Evolutionary conservation across 2,888 invertebrate genomes (phyloP).

Genomic region (Patella depressa): DNA sequence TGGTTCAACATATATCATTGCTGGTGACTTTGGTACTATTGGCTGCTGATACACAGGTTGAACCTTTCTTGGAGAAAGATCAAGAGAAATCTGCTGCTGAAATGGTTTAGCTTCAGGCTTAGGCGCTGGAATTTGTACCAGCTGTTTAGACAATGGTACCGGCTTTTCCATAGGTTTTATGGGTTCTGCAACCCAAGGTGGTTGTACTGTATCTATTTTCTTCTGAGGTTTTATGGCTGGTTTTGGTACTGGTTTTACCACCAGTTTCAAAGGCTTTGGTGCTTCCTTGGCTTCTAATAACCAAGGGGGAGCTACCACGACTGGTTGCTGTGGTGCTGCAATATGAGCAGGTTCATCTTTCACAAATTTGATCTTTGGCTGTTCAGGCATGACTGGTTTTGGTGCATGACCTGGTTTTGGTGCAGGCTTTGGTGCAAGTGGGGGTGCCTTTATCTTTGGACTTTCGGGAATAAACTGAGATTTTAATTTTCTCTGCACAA

Average conservation of each 20-base stretch:
- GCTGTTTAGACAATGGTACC: background rate
- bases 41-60: background rate
- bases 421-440: background rate
- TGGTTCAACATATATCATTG: background rate
- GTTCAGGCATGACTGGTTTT: constrained; percentile 26
- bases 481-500: background rate
- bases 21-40: background rate
- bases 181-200: background rate
- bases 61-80: background rate
- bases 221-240: constrained; percentile 14
- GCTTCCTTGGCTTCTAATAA: constrained; percentile 22
- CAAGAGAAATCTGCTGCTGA: background rate
- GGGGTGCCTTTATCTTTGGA: background rate
- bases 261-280: constrained; percentile 14
- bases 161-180: background rate
- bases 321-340: constrained; percentile 27
- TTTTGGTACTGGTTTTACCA: constrained; percentile 16
- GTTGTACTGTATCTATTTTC: background rate
- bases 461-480: background rate
- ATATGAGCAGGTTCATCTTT: constrained; percentile 36
- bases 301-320: constrained; percentile 30
- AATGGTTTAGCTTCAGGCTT: background rate
- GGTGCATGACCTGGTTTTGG: constrained; percentile 15
- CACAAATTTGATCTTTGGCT: constrained; percentile 53
- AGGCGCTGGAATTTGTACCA: background rate